Conservation (phyloP, 2,888 invertebrate genomes). For the Cremastobaeus sp. region DNA sequence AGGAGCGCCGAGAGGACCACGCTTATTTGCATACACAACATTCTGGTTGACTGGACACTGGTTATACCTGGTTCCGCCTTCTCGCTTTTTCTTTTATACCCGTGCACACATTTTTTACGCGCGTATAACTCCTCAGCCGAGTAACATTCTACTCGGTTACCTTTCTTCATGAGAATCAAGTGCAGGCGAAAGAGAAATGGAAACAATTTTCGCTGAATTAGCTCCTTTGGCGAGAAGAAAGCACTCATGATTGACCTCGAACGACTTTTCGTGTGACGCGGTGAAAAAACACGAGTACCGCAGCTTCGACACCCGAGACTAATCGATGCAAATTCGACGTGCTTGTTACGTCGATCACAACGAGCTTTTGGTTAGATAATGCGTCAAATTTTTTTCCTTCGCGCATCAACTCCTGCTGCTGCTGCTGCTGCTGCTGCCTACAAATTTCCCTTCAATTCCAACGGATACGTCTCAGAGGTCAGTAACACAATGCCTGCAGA, state of each 20-base stretch:
- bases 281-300: conserved; percentile 64
- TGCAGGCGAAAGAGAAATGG: neutral
- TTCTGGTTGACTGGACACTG: conserved; percentile 77
- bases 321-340: conserved; percentile 61
- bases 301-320: conserved; percentile 61
- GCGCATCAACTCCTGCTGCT: too few relatives aligned
- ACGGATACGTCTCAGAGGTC: conserved; percentile 50
- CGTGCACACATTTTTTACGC: conserved; percentile 41
- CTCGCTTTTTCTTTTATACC: conserved; percentile 60
- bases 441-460: conserved; percentile 64
- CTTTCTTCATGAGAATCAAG: too few relatives aligned
- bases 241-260: conserved; percentile 30
- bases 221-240: conserved; percentile 3
- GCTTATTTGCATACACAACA: conserved; percentile 78
- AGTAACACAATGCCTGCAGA: conserved; percentile 73
- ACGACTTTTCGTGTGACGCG: conserved; percentile 41
- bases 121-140: too few relatives aligned
- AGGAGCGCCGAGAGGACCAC: conserved; percentile 62
- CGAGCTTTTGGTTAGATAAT: conserved; percentile 58
- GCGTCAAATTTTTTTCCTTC: conserved; percentile 55
- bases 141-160: too few relatives aligned
- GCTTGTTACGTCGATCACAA: conserved; percentile 62
- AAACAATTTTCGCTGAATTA: conserved; percentile 1
- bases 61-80: too few relatives aligned
- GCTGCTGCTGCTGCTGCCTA: conserved; percentile 48